A percentile compares a stretch with the other conserved stretches of the same genome.
Conservation (phyloP, 1,140 invertebrate species). For the Pseudomyrmex pallidus region DNA sequence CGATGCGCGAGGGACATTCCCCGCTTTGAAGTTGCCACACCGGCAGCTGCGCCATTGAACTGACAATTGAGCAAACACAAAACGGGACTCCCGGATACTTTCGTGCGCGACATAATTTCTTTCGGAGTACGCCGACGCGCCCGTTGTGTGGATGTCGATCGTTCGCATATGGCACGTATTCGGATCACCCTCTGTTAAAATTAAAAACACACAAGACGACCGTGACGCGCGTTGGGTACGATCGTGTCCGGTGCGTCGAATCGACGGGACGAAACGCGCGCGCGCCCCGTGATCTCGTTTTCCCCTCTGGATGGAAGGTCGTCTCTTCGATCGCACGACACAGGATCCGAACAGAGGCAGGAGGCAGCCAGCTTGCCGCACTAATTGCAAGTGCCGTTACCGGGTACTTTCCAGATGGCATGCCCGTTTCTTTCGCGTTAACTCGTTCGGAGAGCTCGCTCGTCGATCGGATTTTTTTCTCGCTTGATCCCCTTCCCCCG, state of each 20-base stretch:
- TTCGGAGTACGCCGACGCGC: conserved; percentile 4
- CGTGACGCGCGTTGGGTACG: background rate
- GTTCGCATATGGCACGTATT: conserved; percentile 32
- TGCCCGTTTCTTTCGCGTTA: conserved; percentile 71
- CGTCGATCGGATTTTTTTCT: conserved; percentile 31
- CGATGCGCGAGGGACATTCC: background rate
- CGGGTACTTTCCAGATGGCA: conserved; percentile 76
- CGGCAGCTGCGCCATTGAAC: conserved; percentile 36
- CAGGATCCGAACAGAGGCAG: conserved; percentile 36
- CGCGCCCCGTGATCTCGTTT: conserved; percentile 64
- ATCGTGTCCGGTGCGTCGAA: background rate
- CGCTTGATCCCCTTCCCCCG: background rate
- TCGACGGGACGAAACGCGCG: conserved; percentile 24
- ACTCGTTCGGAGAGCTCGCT: conserved; percentile 41
- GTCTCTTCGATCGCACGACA: conserved; percentile 62
- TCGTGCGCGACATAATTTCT: conserved; percentile 26
- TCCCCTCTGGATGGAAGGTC: conserved; percentile 68
- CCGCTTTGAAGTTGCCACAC: background rate
- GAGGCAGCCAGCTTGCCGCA: conserved; percentile 55
- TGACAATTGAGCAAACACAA: conserved; percentile 51
- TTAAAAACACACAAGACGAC: background rate
- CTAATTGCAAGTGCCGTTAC: conserved; percentile 78
- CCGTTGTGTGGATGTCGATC: conserved; percentile 20
- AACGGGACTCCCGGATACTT: conserved; percentile 30
- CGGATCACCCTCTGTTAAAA: background rate